Evolutionary conservation across 2,888 invertebrate genomes (phyloP), one percentile per base, ranked within the genome.

Genomic region (Tenthredo distinguenda): DNA sequence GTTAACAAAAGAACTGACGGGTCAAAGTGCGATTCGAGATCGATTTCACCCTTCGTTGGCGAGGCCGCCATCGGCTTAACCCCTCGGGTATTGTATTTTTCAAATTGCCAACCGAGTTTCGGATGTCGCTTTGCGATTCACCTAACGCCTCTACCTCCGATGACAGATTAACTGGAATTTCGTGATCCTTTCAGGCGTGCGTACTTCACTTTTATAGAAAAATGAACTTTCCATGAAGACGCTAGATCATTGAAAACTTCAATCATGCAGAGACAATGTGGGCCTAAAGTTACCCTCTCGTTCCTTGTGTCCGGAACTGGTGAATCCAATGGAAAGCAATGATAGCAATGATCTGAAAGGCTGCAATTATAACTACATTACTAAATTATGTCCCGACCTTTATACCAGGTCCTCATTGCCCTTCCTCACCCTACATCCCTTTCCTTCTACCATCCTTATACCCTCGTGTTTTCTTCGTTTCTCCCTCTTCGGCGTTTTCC

Each of bases 1-100:
- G 84, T 84, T 84, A 84, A 84, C 84, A 74, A 84, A 84, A 84
- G 74, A 58, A 84, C 31, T 81, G 81, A 81, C 81, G 81, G 81
- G 81, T 81, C 81, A 81, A 81, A 81, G 81, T 81, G 62, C 81
- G 81, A 81, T 81, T 81, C 62, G 62, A 81, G 81, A 81, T 81
- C 81, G 62, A 81, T 58, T 81, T 81, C 81, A 81, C 81, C 81
- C 81, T 81, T 81, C 62, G 81, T 81, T 81, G 58, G 81, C 62
- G 81, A 21, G 40, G 58, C 62, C 31, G 81, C 81, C 21, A 81
- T 81, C 81, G 37, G 31, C 58, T 50, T 31, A 62, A 81, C 81
- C 81, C 81, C 81, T 81, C 62, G 37, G 81, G 81, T 81, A 81
- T 81, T 81, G 81, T 81, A 81, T 81, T 81, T 81, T 58, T 81